A percentile compares a stretch with the other conserved stretches of the same genome.
Conservation (phyloP, 1,140 invertebrate genomes). For the Pseudomyrmex sp. region DNA sequence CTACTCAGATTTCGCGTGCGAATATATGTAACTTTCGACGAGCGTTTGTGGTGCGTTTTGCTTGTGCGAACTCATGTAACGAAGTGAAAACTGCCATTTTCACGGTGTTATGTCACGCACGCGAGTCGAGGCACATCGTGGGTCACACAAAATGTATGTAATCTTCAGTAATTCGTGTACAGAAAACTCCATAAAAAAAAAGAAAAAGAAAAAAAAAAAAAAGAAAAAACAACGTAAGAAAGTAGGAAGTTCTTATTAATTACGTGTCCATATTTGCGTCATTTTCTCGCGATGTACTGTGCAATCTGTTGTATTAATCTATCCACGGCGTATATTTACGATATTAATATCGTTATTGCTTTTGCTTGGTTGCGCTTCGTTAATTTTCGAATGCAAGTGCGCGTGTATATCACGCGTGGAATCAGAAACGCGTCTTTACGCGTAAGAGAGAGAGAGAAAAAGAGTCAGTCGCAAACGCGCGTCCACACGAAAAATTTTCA, state of each 20-base stretch:
- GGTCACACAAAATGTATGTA: constrained; percentile 11
- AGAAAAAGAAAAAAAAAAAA: not conserved
- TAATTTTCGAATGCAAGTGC: constrained; percentile 43
- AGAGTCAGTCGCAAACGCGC: not conserved
- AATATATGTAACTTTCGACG: not conserved
- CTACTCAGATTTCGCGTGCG: no score
- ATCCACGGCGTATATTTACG: constrained; percentile 10
- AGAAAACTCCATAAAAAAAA: not conserved
- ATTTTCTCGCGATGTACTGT: not conserved
- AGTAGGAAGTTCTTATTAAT: no score
- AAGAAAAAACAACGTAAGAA: not conserved
- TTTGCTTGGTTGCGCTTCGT: constrained; percentile 27
- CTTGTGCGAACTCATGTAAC: not conserved
- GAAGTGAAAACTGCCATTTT: constrained; percentile 42
- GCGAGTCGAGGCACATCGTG: constrained; percentile 15
- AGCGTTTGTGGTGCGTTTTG: not conserved
- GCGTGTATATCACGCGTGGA: constrained; percentile 1
- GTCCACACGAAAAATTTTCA: constrained; percentile 9
- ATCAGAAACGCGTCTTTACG: not conserved
- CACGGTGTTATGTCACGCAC: constrained; percentile 31
- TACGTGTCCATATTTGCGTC: not conserved
- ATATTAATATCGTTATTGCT: constrained; percentile 44
- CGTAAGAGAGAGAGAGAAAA: not conserved
- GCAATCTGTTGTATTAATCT: not conserved
- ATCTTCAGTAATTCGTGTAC: not conserved